phyloP scores from a whole-genome alignment of 2,797 vertebrate genomes.

The Nothura maculosa region DNA sequence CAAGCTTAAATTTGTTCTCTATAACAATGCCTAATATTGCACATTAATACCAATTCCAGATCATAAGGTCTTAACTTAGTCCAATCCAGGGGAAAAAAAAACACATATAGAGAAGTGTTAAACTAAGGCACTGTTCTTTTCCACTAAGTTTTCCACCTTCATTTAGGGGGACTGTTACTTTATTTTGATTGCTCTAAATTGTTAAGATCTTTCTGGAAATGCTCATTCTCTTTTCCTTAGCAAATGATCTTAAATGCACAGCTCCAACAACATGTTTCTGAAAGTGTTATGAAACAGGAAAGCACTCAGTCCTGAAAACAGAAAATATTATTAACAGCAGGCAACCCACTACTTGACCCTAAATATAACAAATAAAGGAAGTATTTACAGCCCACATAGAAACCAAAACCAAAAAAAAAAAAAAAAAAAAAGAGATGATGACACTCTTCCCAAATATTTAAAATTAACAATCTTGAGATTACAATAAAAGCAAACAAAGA shows the following conservation, averaged over 20 bases:
- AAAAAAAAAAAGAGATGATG: not conserved
- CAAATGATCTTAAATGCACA: not conserved
- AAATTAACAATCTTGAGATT: not conserved
- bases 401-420: not conserved
- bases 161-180: not conserved
- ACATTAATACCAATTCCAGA: not conserved
- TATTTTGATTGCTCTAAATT: not conserved
- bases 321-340: not conserved
- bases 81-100: not conserved
- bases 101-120: not conserved
- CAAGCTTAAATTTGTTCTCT: not conserved
- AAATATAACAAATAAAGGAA: not conserved
- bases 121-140: not conserved
- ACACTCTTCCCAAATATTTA: not conserved
- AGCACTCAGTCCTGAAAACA: not conserved
- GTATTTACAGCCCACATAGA: not conserved
- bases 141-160: not conserved
- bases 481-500: not conserved
- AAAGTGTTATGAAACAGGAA: not conserved
- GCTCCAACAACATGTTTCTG: not conserved
- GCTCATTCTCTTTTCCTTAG: not conserved
- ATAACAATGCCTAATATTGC: not conserved
- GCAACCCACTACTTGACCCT: not conserved
- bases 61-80: not conserved
- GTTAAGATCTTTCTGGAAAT: not conserved